phyloP scores from a whole-genome alignment of 2,797 vertebrate genomes.

The Scarus forsteni region DNA sequence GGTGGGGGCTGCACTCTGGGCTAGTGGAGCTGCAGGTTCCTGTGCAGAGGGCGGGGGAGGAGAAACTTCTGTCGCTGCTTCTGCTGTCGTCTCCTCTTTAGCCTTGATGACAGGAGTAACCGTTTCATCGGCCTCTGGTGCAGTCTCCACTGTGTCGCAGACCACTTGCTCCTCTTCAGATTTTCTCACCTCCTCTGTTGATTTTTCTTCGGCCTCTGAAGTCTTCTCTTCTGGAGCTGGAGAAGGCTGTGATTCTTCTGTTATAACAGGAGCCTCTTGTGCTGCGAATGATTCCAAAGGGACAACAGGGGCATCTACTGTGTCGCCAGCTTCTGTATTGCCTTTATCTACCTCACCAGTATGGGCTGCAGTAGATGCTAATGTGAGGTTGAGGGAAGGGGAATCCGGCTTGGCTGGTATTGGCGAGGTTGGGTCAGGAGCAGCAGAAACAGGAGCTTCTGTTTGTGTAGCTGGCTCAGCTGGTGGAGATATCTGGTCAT shows the following conservation, averaged over 20 bases:
- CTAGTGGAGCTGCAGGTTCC: conserved; percentile 49
- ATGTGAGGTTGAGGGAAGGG: conserved; percentile 48
- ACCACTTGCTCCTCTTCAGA: conserved; percentile 53
- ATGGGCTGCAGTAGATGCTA: conserved; percentile 30
- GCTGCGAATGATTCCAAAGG: conserved; percentile 42
- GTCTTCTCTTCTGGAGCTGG: conserved; percentile 26
- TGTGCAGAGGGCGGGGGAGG: conserved; percentile 24
- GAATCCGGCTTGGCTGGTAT: conserved; percentile 72
- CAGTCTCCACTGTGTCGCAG: conserved; percentile 24
- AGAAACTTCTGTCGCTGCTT: conserved; percentile 42
- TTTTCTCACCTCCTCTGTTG: conserved; percentile 43
- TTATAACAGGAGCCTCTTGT: conserved; percentile 60
- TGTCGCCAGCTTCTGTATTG: conserved; percentile 58
- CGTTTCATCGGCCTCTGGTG: conserved; percentile 31
- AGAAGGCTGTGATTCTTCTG: conserved; percentile 47
- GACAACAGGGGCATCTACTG: conserved; percentile 76
- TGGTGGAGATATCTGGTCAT: conserved; percentile 40
- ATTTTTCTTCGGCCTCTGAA: conserved; percentile 52
- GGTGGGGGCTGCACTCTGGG: conserved; percentile 9
- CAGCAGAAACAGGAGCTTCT: conserved; percentile 51
- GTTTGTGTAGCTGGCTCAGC: conserved; percentile 47
- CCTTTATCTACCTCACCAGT: conserved; percentile 45
- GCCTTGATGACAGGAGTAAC: background rate
- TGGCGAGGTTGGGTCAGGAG: conserved; percentile 61
- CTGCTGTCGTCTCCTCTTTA: conserved; percentile 47